Evolutionary conservation across 2,888 invertebrate species (phyloP), one percentile per base, ranked within the genome.

Genomic region (Microctonus brassicae): DNA sequence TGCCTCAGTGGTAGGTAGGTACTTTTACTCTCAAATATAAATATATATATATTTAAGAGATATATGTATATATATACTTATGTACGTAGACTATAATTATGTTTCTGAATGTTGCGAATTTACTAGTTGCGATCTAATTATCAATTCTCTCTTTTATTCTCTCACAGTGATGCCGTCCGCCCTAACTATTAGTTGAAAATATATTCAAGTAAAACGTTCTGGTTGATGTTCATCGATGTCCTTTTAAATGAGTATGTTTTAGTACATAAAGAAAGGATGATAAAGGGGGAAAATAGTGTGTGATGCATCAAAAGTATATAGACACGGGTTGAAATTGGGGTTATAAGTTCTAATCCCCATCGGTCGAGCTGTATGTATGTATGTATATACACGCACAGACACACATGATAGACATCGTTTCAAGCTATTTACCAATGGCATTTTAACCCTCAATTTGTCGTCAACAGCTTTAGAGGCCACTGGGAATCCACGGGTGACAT

Each of bases 371-470:
- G n/a, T n/a, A n/a, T n/a, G n/a, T n/a, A n/a, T n/a, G n/a, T n/a
- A n/a, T n/a, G n/a, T n/a, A n/a, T n/a, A n/a, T n/a, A n/a, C n/a
- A n/a, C n/a, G n/a, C 82, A 75, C 79, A 81, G 81, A 67, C 58
- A 76, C 82, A 75, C 79, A 80, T 82, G 84, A 87, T 83, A 83
- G 79, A 82, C 64, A 69, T 33, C 67, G 42, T 66, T 69, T 62
- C 71, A 52, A 71, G 73, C 81, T 86, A 82, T 87, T 87, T 87
- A 85, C 87, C 84, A 79, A 86, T 84, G 82, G 87, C 81, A 85
- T 87, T 87, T 87, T 86, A 87, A 87, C 87, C 87, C 87, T 87
- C 87, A 84, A 87, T 87, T 87, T 87, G 86, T 87, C 86, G 84
- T 87, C 86, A 87, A 86, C 87, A 86, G 86, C 85, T 84, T 83